These are phyloP conservation scores for Cataglyphis livida DNA, from an alignment of 2,888 invertebrate genomes.

Conservation along the genomic window DNA sequence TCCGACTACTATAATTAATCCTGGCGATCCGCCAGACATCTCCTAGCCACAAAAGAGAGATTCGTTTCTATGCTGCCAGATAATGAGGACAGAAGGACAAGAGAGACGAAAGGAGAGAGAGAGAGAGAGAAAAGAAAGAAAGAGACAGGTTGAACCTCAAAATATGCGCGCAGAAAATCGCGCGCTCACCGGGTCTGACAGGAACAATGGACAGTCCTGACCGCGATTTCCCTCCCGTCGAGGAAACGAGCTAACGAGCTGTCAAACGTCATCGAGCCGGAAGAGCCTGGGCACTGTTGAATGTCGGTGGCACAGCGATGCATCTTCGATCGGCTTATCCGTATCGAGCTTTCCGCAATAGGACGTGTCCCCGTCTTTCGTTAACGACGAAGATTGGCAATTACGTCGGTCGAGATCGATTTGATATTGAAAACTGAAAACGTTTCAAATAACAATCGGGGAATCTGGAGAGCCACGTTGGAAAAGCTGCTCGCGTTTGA, in stretches of 20 bases:
- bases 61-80: constrained; percentile 38
- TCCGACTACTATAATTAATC: constrained; percentile 74
- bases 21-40: constrained; percentile 73
- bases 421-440: constrained; percentile 53
- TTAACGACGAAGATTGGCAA: constrained; percentile 53
- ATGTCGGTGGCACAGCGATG: constrained; percentile 38
- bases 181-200: constrained; percentile 47
- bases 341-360: constrained; percentile 51
- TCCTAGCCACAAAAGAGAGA: constrained; percentile 52
- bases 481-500: background rate
- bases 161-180: constrained; percentile 67
- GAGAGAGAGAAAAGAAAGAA: constrained; percentile 6
- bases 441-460: constrained; percentile 49
- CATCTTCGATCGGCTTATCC: constrained; percentile 40
- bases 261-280: constrained; percentile 74
- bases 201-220: constrained; percentile 62
- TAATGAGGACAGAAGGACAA: constrained; percentile 65
- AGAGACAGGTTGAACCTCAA: constrained; percentile 40
- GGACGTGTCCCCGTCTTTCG: constrained; percentile 20
- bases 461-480: background rate
- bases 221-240: constrained; percentile 63
- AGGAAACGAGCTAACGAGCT: constrained; percentile 77
- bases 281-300: constrained; percentile 42
- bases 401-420: constrained; percentile 48
- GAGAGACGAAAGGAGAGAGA: constrained; percentile 40